Evolutionary conservation across 2,888 invertebrate species (phyloP).

Genomic region (Monochamus alternatus): DNA sequence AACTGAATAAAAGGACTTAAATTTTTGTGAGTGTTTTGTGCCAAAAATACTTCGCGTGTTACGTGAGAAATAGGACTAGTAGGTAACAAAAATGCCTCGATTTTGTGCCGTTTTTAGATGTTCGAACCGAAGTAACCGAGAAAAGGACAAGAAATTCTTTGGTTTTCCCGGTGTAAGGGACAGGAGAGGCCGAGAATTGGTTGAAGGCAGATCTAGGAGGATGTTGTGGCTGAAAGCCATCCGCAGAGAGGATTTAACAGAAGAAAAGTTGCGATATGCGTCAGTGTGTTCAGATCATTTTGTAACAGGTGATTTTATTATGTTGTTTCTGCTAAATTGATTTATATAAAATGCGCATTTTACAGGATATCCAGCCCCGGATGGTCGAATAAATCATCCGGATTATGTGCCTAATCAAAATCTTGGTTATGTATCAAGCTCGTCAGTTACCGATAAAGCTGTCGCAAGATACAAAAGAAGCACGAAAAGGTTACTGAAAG

Average conservation of each 20-base stretch:
- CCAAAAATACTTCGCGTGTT: background rate
- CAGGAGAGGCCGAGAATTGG: constrained; percentile 1
- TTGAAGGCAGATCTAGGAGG: constrained; percentile 12
- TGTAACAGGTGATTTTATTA: constrained; percentile 8
- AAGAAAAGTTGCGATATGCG: constrained; percentile 26
- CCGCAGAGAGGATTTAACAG: constrained; percentile 31
- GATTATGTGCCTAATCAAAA: constrained; percentile 7
- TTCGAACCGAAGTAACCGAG: background rate
- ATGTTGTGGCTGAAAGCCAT: constrained; percentile 27
- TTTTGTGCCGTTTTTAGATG: too few species aligned
- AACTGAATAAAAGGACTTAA: too few species aligned
- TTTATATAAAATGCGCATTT: background rate
- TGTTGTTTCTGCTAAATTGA: background rate
- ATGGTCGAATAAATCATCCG: background rate
- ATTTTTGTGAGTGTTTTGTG: too few species aligned
- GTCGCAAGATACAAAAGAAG: background rate
- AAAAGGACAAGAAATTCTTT: constrained; percentile 5
- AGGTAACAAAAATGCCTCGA: too few species aligned
- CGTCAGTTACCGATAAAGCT: background rate
- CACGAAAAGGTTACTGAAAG: background rate
- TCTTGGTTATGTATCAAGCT: constrained; percentile 1
- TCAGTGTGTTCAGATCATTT: constrained; percentile 35
- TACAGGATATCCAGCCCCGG: background rate
- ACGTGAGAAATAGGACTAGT: background rate
- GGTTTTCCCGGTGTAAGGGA: constrained; percentile 4